Conservation (phyloP, 2,113 vertebrate species). For the Thamnophis sirtalis region DNA sequence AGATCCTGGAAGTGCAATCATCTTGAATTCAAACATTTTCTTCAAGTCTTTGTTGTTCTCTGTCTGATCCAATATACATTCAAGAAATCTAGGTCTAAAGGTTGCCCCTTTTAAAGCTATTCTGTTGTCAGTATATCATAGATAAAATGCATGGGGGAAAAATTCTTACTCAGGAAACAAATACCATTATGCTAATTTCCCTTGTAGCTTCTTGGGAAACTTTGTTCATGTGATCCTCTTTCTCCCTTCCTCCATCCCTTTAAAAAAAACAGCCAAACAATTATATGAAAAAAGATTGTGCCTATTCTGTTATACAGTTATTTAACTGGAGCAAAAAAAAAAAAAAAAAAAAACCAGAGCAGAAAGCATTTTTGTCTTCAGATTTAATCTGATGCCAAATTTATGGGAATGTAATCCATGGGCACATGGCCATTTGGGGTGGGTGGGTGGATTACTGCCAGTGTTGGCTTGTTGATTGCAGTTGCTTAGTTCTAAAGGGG, state of each 20-base stretch:
- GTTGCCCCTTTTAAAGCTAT: conserved; percentile 56
- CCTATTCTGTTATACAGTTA: not conserved
- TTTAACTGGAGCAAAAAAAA: conserved; percentile 15
- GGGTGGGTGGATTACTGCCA: conserved; percentile 35
- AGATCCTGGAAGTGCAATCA: not conserved
- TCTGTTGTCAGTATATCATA: conserved; percentile 48
- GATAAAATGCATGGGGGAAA: conserved; percentile 57
- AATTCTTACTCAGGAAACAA: conserved; percentile 56
- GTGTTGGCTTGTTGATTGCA: conserved; percentile 33
- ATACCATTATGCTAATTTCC: conserved; percentile 52
- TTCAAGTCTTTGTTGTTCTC: conserved; percentile 40
- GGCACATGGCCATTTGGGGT: conserved; percentile 50
- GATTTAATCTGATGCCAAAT: not conserved
- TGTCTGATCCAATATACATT: conserved; percentile 21
- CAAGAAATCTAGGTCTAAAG: conserved; percentile 40
- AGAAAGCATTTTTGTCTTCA: conserved; percentile 14
- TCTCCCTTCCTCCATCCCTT: conserved; percentile 53
- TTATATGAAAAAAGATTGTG: not conserved
- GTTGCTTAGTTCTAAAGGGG: conserved; percentile 30
- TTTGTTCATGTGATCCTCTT: conserved; percentile 29
- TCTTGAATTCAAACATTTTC: conserved; percentile 31
- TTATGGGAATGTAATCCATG: conserved; percentile 39
- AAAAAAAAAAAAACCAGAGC: not conserved
- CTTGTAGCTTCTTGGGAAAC: conserved; percentile 29
- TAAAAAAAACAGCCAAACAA: not conserved